A percentile compares a stretch with the other conserved stretches of the same genome.
Evolutionary conservation across 2,797 vertebrate species (phyloP).

Genomic region (Sebastes taczanowskii): DNA sequence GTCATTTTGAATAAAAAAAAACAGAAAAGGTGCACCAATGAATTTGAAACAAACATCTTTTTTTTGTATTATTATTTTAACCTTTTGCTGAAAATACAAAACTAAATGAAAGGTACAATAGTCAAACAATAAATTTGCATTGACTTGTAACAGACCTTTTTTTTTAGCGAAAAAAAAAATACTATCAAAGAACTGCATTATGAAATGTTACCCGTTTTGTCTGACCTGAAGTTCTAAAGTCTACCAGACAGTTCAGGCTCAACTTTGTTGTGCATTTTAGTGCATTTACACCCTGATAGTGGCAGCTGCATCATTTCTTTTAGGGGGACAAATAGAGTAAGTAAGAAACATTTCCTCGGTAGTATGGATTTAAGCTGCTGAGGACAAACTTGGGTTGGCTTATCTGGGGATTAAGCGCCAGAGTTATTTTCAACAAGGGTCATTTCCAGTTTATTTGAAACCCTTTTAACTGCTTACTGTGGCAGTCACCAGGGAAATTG

Average conservation of each 20-base stretch:
- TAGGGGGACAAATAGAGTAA: not conserved
- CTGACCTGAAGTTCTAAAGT: not conserved
- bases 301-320: not conserved
- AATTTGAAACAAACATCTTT: not conserved
- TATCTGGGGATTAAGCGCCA: constrained; percentile 50
- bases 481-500: constrained; percentile 58
- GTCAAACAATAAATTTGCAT: not conserved
- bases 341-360: not conserved
- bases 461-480: constrained; percentile 65
- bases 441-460: constrained; percentile 62
- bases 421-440: constrained; percentile 59
- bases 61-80: not conserved
- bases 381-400: constrained; percentile 43
- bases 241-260: not conserved
- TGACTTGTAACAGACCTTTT: not conserved
- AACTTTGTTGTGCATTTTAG: not conserved
- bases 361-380: constrained; percentile 4
- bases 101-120: not conserved
- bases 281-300: not conserved
- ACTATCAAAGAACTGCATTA: not conserved
- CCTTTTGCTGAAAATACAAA: not conserved
- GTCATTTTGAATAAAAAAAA: not conserved
- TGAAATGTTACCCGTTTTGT: not conserved
- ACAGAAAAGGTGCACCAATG: not conserved
- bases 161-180: not conserved